phyloP scores from a whole-genome alignment of 2,888 invertebrate species.

The Lycocerus yunnanus region DNA sequence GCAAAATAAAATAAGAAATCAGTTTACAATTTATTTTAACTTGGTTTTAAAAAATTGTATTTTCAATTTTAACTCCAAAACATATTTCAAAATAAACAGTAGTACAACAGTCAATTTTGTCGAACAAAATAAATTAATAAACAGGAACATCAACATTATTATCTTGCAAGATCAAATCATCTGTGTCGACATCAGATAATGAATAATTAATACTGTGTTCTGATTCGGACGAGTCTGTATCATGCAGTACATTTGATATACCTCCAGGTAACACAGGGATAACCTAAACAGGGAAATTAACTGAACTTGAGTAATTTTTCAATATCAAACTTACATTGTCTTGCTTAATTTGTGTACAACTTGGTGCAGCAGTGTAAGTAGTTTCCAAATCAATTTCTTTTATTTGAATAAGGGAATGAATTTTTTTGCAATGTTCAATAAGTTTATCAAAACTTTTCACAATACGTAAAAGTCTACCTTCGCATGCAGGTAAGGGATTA shows the following conservation, averaged over 20 bases:
- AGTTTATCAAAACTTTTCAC: conserved; percentile 34
- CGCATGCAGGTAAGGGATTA: conserved; percentile 29
- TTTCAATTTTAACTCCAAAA: neutral
- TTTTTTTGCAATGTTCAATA: conserved; percentile 34
- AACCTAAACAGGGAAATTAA: neutral
- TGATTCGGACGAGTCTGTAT: neutral
- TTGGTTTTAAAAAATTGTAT: neutral
- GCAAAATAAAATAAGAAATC: neutral
- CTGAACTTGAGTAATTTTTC: neutral
- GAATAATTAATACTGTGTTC: neutral
- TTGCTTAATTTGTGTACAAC: neutral
- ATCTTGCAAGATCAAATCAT: conserved; percentile 1
- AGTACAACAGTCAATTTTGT: neutral
- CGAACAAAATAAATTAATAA: neutral
- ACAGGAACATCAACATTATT: neutral
- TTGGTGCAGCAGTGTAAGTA: neutral
- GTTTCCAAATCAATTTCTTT: neutral
- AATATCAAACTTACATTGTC: neutral
- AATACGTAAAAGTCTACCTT: conserved; percentile 17
- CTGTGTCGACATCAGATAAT: neutral
- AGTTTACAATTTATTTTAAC: neutral
- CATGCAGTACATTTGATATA: neutral
- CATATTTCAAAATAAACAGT: neutral
- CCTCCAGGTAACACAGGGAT: neutral
- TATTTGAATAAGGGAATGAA: conserved; percentile 22